phyloP scores from a whole-genome alignment of 1,140 invertebrate genomes.

The Calliopsis andreniformis region DNA sequence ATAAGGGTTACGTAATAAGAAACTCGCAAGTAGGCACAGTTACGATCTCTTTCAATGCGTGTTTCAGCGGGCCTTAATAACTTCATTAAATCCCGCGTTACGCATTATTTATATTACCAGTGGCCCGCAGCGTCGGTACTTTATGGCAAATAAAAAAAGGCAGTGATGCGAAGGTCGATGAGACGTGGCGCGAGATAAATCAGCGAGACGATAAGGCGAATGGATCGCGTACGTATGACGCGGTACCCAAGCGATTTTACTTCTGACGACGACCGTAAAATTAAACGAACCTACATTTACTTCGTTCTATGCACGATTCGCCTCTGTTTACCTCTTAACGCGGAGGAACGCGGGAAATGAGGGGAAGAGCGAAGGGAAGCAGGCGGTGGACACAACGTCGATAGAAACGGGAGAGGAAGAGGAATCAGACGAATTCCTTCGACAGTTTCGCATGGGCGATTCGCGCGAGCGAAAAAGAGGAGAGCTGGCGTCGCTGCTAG shows the following conservation, averaged over 20 bases:
- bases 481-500: conserved; percentile 49
- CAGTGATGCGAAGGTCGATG: background rate
- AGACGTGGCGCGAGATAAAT: conserved; percentile 31
- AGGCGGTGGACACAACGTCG: too few species aligned
- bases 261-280: conserved; percentile 5
- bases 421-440: conserved; percentile 28
- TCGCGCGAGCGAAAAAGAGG: conserved; percentile 21
- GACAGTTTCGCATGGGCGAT: conserved; percentile 42
- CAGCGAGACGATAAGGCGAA: conserved; percentile 3
- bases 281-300: conserved; percentile 18
- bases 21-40: background rate
- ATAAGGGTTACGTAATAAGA: too few species aligned
- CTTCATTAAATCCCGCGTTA: background rate
- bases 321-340: background rate
- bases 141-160: conserved; percentile 14
- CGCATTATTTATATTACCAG: background rate
- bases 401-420: background rate
- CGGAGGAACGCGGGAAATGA: background rate
- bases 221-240: background rate
- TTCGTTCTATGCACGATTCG: background rate
- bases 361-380: background rate
- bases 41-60: background rate
- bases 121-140: background rate
- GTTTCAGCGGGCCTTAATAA: background rate
- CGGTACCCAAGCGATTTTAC: conserved; percentile 24